These are phyloP conservation scores for Anser brachyrhynchus DNA, from an alignment of 2,113 vertebrate genomes.

Conservation along the genomic window DNA sequence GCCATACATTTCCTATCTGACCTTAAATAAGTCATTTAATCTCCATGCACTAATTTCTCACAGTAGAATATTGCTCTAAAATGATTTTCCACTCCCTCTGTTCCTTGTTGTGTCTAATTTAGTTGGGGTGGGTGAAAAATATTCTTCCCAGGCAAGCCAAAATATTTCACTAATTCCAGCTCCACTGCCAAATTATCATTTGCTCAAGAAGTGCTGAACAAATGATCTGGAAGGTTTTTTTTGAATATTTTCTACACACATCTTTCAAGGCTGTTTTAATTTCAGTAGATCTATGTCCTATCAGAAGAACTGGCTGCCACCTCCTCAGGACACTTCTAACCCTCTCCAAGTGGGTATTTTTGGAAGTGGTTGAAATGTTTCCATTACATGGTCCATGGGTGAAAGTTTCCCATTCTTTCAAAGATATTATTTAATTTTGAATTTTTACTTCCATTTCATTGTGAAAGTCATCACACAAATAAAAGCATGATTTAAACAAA, in stretches of 20 bases:
- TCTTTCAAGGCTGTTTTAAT: background rate
- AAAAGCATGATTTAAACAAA: background rate
- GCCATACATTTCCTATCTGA: background rate
- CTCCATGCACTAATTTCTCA: background rate
- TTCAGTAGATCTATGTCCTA: background rate
- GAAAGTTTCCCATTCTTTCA: background rate
- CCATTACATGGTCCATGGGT: background rate
- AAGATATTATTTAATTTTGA: background rate
- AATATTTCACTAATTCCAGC: slow-evolving; percentile 7
- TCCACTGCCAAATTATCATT: background rate
- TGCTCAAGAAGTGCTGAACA: background rate
- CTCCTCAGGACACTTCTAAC: background rate
- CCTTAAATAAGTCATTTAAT: background rate
- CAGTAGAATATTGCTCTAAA: background rate
- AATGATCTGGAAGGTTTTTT: background rate
- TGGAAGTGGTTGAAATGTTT: background rate
- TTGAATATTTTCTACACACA: background rate
- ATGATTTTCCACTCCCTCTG: background rate
- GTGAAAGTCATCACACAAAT: accelerated
- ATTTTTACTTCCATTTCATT: background rate
- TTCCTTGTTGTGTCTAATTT: slow-evolving; percentile 24
- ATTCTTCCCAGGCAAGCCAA: background rate
- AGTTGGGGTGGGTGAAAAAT: background rate
- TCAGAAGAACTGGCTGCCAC: background rate
- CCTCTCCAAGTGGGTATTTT: background rate